Conservation (phyloP, 2,888 invertebrate genomes). For the Mesochorus sp. region DNA sequence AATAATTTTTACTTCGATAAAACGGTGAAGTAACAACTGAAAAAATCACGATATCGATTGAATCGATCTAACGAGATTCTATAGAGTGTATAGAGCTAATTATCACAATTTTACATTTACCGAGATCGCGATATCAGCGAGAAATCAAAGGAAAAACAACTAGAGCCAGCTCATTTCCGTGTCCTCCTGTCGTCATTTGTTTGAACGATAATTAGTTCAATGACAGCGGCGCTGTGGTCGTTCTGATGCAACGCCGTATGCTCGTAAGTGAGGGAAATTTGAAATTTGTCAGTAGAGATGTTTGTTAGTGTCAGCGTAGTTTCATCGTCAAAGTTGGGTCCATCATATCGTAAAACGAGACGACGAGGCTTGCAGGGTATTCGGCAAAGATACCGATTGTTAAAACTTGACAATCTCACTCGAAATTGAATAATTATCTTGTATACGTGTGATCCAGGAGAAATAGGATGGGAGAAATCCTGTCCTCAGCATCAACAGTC, state of each 20-base stretch:
- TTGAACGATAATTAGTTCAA: background rate
- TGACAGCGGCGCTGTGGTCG: no score
- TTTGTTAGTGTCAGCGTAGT: constrained; percentile 39
- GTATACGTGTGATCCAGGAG: constrained; percentile 24
- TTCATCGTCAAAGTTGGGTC: constrained; percentile 64
- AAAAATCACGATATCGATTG: no score
- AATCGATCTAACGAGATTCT: no score
- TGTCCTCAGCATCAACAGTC: constrained; percentile 11
- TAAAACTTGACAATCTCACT: constrained; percentile 64
- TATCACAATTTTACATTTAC: background rate
- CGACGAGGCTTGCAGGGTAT: background rate
- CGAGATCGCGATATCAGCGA: background rate
- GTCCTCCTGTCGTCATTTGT: background rate
- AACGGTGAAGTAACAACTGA: no score
- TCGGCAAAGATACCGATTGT: constrained; percentile 43
- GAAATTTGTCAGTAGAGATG: no score
- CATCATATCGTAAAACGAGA: constrained; percentile 1
- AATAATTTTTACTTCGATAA: no score
- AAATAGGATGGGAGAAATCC: background rate
- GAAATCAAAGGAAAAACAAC: background rate
- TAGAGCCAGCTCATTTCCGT: background rate
- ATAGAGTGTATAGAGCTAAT: no score
- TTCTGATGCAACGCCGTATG: no score
- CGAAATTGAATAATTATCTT: constrained; percentile 64
- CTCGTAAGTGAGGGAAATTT: no score